phyloP scores from a whole-genome alignment of 2,888 invertebrate genomes.

The Melikaiella ostensackeni region DNA sequence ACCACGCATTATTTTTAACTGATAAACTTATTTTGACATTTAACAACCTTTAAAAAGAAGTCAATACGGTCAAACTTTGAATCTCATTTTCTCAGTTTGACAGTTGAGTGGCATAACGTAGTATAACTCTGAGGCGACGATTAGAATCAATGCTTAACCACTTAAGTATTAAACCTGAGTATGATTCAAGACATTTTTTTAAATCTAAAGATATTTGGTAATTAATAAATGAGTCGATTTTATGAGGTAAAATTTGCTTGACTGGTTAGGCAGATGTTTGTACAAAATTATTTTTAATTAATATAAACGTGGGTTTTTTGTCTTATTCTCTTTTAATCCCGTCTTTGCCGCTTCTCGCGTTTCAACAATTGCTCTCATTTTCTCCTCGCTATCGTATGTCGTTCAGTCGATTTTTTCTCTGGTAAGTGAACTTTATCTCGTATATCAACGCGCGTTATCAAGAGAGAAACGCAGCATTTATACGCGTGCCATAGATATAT shows the following conservation, averaged over 20 bases:
- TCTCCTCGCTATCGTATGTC: constrained; percentile 3
- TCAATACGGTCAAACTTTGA: no score
- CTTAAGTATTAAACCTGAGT: neutral
- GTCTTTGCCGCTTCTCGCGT: neutral
- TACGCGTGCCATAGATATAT: neutral
- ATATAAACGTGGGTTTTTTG: neutral
- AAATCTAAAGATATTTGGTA: neutral
- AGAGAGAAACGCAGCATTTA: neutral
- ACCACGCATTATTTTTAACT: no score
- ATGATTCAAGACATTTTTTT: neutral
- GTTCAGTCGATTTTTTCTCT: neutral
- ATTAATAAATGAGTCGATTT: neutral
- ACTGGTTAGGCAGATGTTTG: neutral
- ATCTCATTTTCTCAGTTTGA: no score
- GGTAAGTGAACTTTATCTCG: constrained; percentile 6
- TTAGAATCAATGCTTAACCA: neutral
- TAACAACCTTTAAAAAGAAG: no score
- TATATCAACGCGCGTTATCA: constrained; percentile 1
- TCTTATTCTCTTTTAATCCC: neutral
- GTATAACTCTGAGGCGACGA: no score
- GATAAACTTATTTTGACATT: no score
- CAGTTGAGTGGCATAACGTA: no score
- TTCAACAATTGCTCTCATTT: neutral
- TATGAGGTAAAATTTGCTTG: neutral
- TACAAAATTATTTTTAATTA: neutral